These are phyloP conservation scores for Callionymus lyra DNA, from an alignment of 2,113 vertebrate genomes.

Conservation along the genomic window DNA sequence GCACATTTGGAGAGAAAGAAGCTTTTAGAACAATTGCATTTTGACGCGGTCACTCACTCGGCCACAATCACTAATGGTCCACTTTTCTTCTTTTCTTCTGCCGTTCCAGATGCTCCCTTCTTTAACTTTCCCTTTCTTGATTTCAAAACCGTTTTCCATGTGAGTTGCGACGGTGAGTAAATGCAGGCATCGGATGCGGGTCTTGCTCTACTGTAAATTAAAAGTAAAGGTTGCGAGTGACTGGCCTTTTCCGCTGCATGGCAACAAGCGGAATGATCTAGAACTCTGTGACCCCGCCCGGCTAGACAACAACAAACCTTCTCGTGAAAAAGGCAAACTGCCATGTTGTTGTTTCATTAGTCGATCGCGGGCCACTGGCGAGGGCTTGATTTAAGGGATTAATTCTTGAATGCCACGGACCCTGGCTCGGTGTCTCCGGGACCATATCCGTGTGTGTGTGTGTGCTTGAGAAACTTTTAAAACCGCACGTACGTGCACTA, in stretches of 20 bases:
- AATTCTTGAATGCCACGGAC: constrained; percentile 41
- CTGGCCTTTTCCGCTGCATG: constrained; percentile 53
- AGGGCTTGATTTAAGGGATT: constrained; percentile 56
- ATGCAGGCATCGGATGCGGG: constrained; percentile 3
- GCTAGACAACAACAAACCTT: constrained; percentile 38
- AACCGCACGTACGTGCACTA: constrained; percentile 35
- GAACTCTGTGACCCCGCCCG: constrained; percentile 34
- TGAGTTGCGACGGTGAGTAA: constrained; percentile 61
- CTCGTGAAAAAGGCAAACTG: constrained; percentile 38
- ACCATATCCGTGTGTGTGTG: constrained; percentile 2
- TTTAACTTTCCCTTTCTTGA: constrained; percentile 57
- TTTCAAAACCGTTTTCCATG: constrained; percentile 62
- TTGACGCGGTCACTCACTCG: no score
- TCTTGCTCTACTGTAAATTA: constrained; percentile 8
- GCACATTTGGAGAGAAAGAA: no score
- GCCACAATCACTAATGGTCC: no score
- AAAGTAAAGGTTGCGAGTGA: constrained; percentile 12
- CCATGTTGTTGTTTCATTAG: constrained; percentile 41
- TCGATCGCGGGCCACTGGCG: constrained; percentile 31
- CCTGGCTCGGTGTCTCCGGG: constrained; percentile 4
- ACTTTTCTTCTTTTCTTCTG: constrained; percentile 12
- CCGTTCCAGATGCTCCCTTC: constrained; percentile 40
- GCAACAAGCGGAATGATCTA: constrained; percentile 45
- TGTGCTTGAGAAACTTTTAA: constrained; percentile 6
- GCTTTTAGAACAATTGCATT: no score